Evolutionary conservation across 2,113 vertebrate species (phyloP).

Genomic region (Triplophysa tibetana): DNA sequence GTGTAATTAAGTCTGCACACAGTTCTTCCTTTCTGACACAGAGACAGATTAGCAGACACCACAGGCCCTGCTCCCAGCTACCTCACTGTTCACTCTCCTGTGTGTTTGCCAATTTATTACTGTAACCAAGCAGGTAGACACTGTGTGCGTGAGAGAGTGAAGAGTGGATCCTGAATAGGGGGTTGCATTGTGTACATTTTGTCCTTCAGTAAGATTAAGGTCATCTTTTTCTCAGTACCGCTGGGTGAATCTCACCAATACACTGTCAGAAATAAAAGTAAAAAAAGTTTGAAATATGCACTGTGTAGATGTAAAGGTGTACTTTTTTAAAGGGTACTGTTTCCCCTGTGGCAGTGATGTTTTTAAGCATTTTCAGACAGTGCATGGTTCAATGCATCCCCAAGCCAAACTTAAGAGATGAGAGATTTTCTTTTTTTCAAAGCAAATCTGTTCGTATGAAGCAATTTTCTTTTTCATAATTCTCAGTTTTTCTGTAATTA

Average conservation of each 20-base stretch:
- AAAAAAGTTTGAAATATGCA: no score
- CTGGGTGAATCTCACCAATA: not conserved
- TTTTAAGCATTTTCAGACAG: no score
- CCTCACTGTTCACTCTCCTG: conserved; percentile 48
- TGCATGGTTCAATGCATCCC: no score
- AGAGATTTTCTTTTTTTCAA: no score
- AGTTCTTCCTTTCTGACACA: conserved; percentile 37
- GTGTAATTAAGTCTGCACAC: conserved; percentile 48
- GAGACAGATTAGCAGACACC: conserved; percentile 51
- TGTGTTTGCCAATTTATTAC: conserved; percentile 49
- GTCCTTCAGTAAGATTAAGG: conserved; percentile 21
- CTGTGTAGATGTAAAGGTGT: no score
- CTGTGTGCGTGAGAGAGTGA: not conserved
- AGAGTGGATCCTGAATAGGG: not conserved
- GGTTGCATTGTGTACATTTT: not conserved
- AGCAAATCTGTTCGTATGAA: no score
- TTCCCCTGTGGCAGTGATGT: no score
- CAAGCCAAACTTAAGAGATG: no score
- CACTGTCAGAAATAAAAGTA: no score
- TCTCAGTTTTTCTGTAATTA: no score
- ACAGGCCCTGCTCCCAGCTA: conserved; percentile 50
- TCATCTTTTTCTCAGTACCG: not conserved
- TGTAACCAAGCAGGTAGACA: conserved; percentile 7
- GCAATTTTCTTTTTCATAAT: no score
- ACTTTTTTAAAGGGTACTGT: no score